Conservation (phyloP, 2,888 invertebrate species). For the Xanthia togata region DNA sequence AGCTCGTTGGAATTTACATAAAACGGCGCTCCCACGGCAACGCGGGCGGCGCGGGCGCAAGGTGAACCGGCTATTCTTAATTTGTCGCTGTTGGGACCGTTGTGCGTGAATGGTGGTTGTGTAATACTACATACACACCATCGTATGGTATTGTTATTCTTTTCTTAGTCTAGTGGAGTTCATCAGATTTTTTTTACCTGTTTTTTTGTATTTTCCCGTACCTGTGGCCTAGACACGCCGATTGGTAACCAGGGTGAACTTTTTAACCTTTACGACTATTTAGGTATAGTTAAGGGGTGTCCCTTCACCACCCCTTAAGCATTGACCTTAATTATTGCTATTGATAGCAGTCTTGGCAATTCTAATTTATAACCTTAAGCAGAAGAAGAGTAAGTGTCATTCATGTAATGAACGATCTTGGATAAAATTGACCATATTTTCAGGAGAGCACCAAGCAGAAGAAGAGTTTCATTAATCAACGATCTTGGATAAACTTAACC, state of each 20-base stretch:
- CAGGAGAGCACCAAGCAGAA: background rate
- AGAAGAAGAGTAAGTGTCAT: background rate
- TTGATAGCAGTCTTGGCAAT: background rate
- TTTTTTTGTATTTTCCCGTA: background rate
- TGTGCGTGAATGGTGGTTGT: conserved; percentile 75
- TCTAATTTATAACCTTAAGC: background rate
- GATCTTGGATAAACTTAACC: background rate
- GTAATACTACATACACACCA: conserved; percentile 68
- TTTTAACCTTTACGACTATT: background rate
- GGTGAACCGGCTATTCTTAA: conserved; percentile 87
- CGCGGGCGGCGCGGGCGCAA: conserved; percentile 80
- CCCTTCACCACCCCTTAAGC: background rate
- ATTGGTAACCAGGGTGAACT: background rate
- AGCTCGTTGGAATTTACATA: conserved; percentile 80
- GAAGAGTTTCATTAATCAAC: background rate
- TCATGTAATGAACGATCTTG: background rate
- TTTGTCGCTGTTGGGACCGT: conserved; percentile 75
- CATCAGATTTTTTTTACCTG: background rate
- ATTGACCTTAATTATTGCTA: background rate
- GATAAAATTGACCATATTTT: background rate
- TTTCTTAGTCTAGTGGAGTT: conserved; percentile 18
- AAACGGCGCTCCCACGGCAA: conserved; percentile 84
- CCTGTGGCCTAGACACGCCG: too few relatives aligned
- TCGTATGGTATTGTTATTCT: conserved; percentile 48
- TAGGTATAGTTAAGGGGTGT: background rate